A percentile compares a stretch with the other conserved stretches of the same genome.
These are phyloP conservation scores for Carlito syrichta DNA, from an alignment of 2,113 vertebrate species.

Conservation along the genomic window DNA sequence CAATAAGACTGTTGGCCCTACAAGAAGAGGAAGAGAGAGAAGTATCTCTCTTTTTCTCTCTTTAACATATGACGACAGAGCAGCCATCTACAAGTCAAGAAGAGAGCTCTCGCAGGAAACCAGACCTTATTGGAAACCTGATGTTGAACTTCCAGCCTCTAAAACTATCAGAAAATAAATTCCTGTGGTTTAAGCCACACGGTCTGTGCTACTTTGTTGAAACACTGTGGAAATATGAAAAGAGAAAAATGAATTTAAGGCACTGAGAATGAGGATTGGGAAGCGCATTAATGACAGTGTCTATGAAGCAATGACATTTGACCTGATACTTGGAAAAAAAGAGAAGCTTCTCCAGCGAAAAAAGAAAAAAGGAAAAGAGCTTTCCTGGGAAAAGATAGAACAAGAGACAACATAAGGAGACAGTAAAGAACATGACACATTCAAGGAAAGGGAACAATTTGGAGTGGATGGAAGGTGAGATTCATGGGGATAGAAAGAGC, in stretches of 20 bases:
- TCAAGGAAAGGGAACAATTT: not conserved
- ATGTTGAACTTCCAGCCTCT: not conserved
- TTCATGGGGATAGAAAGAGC: fast-evolving
- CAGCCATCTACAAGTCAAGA: not conserved
- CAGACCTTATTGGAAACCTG: not conserved
- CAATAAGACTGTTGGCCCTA: not conserved
- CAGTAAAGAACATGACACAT: not conserved
- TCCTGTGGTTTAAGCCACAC: not conserved
- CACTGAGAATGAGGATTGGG: not conserved
- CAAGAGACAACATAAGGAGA: not conserved
- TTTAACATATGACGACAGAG: not conserved
- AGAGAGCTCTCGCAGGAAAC: not conserved
- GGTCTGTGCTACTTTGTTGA: not conserved
- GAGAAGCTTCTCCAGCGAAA: not conserved
- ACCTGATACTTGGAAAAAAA: not conserved
- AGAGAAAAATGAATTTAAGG: not conserved
- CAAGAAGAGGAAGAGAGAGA: too few species aligned
- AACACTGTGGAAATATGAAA: not conserved
- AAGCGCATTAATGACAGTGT: not conserved
- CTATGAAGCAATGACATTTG: not conserved
- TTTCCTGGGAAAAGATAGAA: not conserved
- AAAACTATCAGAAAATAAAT: not conserved
- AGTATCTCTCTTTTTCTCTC: too few species aligned
- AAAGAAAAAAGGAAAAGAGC: not conserved
- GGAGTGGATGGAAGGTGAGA: not conserved